phyloP scores from a whole-genome alignment of 1,140 invertebrate species.

The Matsumurasca onukii region DNA sequence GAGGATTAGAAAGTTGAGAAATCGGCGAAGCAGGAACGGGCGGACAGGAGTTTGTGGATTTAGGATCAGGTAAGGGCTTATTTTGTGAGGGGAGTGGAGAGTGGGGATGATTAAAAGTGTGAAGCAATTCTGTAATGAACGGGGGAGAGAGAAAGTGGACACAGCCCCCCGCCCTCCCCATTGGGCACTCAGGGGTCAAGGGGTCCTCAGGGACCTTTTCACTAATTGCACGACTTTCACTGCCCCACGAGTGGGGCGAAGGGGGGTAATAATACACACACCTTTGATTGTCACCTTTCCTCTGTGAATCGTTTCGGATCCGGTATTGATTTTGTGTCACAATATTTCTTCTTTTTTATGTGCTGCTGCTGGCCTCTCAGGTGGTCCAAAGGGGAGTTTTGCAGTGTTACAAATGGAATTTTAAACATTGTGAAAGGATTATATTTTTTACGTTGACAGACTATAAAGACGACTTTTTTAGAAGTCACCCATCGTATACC shows the following conservation, averaged over 20 bases:
- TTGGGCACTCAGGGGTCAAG: not conserved
- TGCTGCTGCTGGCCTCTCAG: too few species aligned
- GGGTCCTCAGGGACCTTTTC: not conserved
- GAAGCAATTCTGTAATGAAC: conserved; percentile 26
- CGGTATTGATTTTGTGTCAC: not conserved
- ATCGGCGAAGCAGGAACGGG: too few species aligned
- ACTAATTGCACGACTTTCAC: not conserved
- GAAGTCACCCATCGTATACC: too few species aligned
- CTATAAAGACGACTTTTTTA: too few species aligned
- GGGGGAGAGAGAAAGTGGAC: not conserved
- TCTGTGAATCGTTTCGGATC: not conserved
- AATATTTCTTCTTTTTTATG: not conserved
- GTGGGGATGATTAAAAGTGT: conserved; percentile 21
- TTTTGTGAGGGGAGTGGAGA: not conserved
- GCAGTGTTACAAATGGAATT: too few species aligned
- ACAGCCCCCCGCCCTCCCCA: not conserved
- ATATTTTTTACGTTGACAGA: too few species aligned
- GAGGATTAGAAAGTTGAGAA: too few species aligned
- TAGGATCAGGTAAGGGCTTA: conserved; percentile 18
- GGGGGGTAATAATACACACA: not conserved
- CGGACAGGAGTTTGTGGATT: conserved; percentile 10
- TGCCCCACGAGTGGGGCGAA: not conserved
- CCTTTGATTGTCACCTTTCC: not conserved
- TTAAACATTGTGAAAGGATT: too few species aligned
- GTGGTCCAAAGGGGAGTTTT: too few species aligned